Evolutionary conservation across 2,797 vertebrate genomes (phyloP).

Genomic region (Harpagifer antarcticus): DNA sequence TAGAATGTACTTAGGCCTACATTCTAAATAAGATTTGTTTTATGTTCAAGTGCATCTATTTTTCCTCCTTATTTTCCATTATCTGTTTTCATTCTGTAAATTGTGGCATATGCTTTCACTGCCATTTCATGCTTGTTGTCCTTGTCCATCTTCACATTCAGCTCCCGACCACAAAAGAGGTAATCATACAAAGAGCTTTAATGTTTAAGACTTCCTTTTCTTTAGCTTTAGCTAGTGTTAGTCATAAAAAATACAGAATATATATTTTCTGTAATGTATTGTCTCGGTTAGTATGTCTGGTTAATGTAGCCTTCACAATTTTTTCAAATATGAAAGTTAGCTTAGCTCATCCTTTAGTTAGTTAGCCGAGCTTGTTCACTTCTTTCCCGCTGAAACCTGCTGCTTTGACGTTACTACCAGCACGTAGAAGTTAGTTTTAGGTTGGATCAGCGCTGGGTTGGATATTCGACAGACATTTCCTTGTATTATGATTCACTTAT

Average conservation of each 20-base stretch:
- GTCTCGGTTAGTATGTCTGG: neutral
- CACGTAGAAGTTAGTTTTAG: too few relatives aligned
- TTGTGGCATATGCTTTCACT: slow-evolving; percentile 1
- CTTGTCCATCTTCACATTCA: slow-evolving; percentile 64
- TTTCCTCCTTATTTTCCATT: neutral
- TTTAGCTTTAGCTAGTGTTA: neutral
- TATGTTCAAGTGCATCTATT: neutral
- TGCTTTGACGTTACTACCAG: neutral
- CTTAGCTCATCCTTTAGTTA: neutral
- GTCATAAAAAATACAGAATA: too few relatives aligned
- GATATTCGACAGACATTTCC: too few relatives aligned
- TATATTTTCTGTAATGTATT: too few relatives aligned
- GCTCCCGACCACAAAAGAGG: slow-evolving; percentile 86
- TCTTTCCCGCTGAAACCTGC: neutral
- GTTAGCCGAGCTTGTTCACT: neutral
- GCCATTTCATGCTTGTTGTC: slow-evolving; percentile 46
- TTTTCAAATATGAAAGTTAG: slow-evolving; percentile 6
- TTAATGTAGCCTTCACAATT: neutral
- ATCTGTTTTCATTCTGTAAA: slow-evolving; percentile 12
- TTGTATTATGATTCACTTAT: too few relatives aligned
- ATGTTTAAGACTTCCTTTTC: neutral
- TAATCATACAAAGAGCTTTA: slow-evolving; percentile 70
- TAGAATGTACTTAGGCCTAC: too few relatives aligned
- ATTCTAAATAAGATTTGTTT: too few relatives aligned
- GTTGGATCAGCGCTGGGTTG: too few relatives aligned